Percentiles rank a stretch among this genome's conserved stretches.
Evolutionary conservation across 1,140 invertebrate species (phyloP).

Genomic region (Zaprionus nigranus): DNA sequence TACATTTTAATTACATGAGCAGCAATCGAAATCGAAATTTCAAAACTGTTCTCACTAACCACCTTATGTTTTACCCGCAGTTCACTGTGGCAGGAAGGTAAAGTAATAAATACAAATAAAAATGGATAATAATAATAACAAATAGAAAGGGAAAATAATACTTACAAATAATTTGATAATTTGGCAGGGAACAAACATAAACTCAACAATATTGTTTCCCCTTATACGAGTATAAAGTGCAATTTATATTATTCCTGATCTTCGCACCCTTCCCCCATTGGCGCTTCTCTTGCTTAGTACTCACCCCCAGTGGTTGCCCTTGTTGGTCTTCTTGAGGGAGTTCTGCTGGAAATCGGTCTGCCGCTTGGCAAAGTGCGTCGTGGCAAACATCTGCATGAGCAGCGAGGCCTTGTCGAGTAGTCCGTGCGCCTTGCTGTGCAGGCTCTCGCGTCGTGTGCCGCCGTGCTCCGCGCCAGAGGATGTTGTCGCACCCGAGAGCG

Average conservation of each 20-base stretch:
- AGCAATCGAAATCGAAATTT: background rate
- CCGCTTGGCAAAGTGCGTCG: conserved; percentile 92
- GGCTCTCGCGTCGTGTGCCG: conserved; percentile 55
- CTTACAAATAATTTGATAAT: too few species aligned
- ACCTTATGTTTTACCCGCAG: too few species aligned
- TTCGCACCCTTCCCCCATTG: background rate
- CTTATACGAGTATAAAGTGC: too few species aligned
- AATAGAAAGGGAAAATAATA: too few species aligned
- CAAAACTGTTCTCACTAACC: background rate
- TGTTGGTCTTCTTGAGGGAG: conserved; percentile 92
- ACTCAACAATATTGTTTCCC: too few species aligned
- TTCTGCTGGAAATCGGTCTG: conserved; percentile 90
- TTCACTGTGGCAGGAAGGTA: background rate
- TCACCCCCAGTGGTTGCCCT: conserved; percentile 96
- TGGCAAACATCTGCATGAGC: conserved; percentile 95
- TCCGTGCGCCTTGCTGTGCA: conserved; percentile 81
- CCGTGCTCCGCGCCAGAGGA: background rate
- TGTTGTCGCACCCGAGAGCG: background rate
- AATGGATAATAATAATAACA: too few species aligned
- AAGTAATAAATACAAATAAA: background rate
- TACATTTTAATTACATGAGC: background rate
- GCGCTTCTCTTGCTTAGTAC: conserved; percentile 48
- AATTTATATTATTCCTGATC: background rate
- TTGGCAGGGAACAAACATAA: too few species aligned
- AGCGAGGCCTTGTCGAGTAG: conserved; percentile 94